Evolutionary conservation across 2,888 invertebrate genomes (phyloP), one percentile per base, ranked within the genome.

Genomic region (Aleiodes testaceus): DNA sequence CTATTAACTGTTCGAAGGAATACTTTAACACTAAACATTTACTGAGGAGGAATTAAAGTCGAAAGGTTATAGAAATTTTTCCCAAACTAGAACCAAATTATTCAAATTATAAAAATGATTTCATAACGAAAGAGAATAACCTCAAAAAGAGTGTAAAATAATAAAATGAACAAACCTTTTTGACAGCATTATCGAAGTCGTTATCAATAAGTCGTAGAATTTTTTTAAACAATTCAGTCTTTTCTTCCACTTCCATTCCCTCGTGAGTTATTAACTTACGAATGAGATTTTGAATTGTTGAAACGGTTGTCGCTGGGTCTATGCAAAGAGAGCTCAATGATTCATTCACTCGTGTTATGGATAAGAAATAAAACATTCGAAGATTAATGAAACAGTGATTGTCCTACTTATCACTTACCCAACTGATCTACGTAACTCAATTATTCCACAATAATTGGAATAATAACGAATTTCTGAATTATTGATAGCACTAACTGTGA

Each of bases 401-500:
- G 16, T 22, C n/a, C 53, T 59, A 66, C 59, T 70, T 42, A 22
- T 50, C 44, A 47, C 50, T 71, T 63, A 71, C 71, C 52, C 52
- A 63, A 71, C 52, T 63, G 52, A 66, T 71, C 42, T 52, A 71
- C 63, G 59, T 67, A 71, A 61, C 47, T 66, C 50, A 16, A 52
- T 42, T 49, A 66, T 70, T n/a, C 50, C 72, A 66, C 59, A 65
- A 45, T 68, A 59, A 64, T 73, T 61, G 7, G 67, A 72, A 53
- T 72, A 72, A 18, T 55, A 69, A 61, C 63, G n/a, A n/a, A n/a
- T 73, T 71, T 79, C 75, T 18, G 55, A 72, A 12, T 73, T 73
- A 61, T 66, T 22, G 22, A 22, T 79, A 75, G 76, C 82, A 66
- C 65, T 73, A 61, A 77, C 79, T n/a, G 84, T 83, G 63, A 82